A percentile compares a stretch with the other conserved stretches of the same genome.
phyloP scores from a whole-genome alignment of 2,888 invertebrate genomes.

The Melolontha melolontha region DNA sequence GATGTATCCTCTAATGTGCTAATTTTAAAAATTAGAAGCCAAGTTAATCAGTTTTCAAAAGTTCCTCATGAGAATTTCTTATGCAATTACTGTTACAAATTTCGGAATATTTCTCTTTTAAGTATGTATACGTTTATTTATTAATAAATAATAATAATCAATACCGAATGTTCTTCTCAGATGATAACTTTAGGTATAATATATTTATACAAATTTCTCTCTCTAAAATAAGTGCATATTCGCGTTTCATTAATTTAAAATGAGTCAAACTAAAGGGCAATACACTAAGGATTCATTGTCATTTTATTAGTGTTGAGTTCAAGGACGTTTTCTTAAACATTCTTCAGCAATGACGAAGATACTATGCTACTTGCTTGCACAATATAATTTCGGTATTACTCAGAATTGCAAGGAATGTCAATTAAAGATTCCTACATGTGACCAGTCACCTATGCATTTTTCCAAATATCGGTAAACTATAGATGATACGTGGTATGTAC shows the following conservation, averaged over 20 bases:
- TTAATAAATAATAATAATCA: too few relatives aligned
- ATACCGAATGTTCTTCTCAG: too few relatives aligned
- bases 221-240: too few relatives aligned
- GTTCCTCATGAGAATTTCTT: too few relatives aligned
- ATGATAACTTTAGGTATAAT: too few relatives aligned
- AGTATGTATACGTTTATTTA: too few relatives aligned
- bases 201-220: too few relatives aligned
- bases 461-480: slow-evolving; percentile 1
- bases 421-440: background rate
- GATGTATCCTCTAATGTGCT: too few relatives aligned
- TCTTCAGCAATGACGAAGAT: slow-evolving; percentile 28
- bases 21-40: too few relatives aligned
- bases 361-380: slow-evolving; percentile 8
- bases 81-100: too few relatives aligned
- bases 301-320: slow-evolving; percentile 30
- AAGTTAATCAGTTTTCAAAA: too few relatives aligned
- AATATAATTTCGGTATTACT: slow-evolving; percentile 39
- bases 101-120: too few relatives aligned
- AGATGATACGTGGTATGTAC: background rate
- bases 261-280: slow-evolving; percentile 12
- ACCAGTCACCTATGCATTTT: slow-evolving; percentile 3
- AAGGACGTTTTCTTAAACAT: slow-evolving; percentile 36
- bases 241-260: background rate
- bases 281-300: slow-evolving; percentile 25
- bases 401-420: slow-evolving; percentile 19